These are phyloP conservation scores for Nicator chloris DNA, from an alignment of 2,113 vertebrate genomes.

Conservation along the genomic window DNA sequence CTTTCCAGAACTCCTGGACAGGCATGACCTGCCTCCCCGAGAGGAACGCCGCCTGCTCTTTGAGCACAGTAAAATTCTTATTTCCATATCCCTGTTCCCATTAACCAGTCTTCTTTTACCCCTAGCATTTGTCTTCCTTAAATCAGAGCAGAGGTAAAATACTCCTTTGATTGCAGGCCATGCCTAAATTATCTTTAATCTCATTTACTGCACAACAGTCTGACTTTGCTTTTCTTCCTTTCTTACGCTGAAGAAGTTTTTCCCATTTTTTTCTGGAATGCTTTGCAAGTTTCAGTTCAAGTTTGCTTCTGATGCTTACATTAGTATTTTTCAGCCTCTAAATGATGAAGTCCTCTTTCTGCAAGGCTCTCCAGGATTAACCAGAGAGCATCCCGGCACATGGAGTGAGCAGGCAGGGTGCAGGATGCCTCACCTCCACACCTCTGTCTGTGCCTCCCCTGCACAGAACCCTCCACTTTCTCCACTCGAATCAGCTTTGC, in stretches of 20 bases:
- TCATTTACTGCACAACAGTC: not conserved
- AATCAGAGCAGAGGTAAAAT: constrained; percentile 35
- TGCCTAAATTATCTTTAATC: constrained; percentile 47
- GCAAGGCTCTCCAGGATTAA: not conserved
- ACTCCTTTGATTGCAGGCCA: constrained; percentile 48
- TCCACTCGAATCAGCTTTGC: not conserved
- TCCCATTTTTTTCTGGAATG: not conserved
- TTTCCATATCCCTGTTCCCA: constrained; percentile 29
- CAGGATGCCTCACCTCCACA: not conserved
- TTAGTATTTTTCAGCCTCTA: not conserved
- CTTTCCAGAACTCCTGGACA: not conserved
- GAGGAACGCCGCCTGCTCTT: not conserved
- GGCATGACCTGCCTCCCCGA: not conserved
- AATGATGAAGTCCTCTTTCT: not conserved
- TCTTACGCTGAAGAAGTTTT: not conserved
- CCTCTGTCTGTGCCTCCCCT: not conserved
- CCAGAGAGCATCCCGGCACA: rapidly evolving
- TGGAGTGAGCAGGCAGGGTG: not conserved
- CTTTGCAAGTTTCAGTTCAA: not conserved
- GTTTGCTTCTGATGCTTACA: not conserved
- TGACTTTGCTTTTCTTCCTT: not conserved
- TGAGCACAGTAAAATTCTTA: not conserved
- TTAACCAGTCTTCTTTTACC: constrained; percentile 17
- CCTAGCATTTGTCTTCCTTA: constrained; percentile 40
- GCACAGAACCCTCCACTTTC: not conserved